Base-by-base conservation (phyloP, 1,140 invertebrate genomes). In the Magallana gigas region DNA sequence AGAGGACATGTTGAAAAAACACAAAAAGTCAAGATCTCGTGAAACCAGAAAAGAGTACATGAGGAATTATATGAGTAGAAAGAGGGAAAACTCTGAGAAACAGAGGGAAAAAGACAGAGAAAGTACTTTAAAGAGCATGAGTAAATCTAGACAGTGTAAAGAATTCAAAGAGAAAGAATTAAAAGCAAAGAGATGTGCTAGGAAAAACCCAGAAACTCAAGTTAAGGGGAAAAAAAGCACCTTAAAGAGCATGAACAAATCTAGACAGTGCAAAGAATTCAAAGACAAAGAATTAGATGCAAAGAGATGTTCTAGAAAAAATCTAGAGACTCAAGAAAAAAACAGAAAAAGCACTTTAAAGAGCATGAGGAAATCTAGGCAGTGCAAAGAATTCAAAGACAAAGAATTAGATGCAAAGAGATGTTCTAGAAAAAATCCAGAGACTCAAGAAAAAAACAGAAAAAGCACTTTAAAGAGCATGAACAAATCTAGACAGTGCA, bases 151-250 rank as follows among this genome's bases (percentile, higher is more conserved):
- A 87, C 68, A 59, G 36, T n/a, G 82, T 9, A n/a, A 82, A 60
- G 76, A 83, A 62, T 76, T 58, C 29, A 80, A 59, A 87, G 86
- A 82, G n/a, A 80, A 82, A 87, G 86, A 87, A 59, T 14, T 58
- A 62, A 48, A 18, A 57, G 58, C 29, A 56, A 82, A 83, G 83
- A 82, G 56, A 23, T 29, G 12, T 60, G 36, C 57, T 6, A 82
- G 57, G 23, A 36, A 87, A 83, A 60, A 87, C n/a, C 56, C 71
- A 87, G 80, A 83, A 59, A 60, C 23, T 29, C 57, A 83, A 58
- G 76, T 58, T 57, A 80, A 87, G 83, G 76, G 59, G 23, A n/a
- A 83, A 29, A 60, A 62, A 62, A 23, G 23, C 23, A 23, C 23
- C 23, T 23, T 23, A 23, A 23, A 23, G 23, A 23, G 23, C 23